A percentile compares a stretch with the other conserved stretches of the same genome.
These are phyloP conservation scores for Elachura formosa DNA, from an alignment of 2,113 vertebrate genomes.

Conservation along the genomic window DNA sequence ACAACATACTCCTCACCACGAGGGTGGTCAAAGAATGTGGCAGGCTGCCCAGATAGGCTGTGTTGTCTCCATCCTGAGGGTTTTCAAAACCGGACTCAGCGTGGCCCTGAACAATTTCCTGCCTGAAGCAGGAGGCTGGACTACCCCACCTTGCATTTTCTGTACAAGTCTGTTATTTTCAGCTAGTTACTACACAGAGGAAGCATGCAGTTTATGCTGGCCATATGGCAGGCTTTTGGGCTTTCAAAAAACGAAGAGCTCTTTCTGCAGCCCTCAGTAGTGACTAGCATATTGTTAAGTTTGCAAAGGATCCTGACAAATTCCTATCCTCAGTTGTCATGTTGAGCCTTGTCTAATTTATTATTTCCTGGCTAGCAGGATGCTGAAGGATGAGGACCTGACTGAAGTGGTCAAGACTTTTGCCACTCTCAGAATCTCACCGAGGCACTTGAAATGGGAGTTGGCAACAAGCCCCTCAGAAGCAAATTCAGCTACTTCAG, in stretches of 20 bases:
- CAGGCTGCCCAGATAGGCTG: not conserved
- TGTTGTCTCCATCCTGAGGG: not conserved
- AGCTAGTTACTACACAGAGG: not conserved
- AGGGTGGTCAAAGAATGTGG: not conserved
- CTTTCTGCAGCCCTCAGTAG: not conserved
- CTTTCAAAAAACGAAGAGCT: not conserved
- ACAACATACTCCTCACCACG: not conserved
- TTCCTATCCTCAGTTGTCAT: not conserved
- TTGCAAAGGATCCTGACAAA: not conserved
- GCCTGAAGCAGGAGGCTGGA: not conserved
- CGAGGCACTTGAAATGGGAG: not conserved
- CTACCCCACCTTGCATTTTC: not conserved
- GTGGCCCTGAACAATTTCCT: not conserved
- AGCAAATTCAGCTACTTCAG: not conserved
- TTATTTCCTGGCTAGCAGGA: not conserved
- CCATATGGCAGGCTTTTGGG: not conserved
- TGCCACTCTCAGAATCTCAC: not conserved
- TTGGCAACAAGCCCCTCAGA: not conserved
- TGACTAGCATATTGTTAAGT: not conserved
- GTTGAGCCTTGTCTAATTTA: not conserved
- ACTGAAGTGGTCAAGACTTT: not conserved
- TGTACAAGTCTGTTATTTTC: not conserved
- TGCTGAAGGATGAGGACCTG: not conserved
- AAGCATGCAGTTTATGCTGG: not conserved
- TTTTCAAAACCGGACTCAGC: not conserved